These are phyloP conservation scores for Bergia sp. DNA, from an alignment of 92 coral and sea anemone genomes.

Conservation along the genomic window DNA sequence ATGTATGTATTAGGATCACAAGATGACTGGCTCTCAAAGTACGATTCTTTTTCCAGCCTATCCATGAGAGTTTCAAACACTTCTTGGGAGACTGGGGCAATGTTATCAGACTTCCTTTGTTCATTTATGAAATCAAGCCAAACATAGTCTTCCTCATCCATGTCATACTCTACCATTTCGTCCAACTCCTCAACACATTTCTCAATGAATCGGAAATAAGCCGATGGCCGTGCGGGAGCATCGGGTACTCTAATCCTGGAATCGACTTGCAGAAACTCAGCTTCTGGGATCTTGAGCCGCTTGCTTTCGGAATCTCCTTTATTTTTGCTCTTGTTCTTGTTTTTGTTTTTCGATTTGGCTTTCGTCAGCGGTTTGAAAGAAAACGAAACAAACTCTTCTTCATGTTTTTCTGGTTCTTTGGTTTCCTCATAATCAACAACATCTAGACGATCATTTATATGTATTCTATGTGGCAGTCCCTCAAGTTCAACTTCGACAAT, in stretches of 20 bases:
- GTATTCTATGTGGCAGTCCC: conserved; percentile 88
- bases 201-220: conserved; percentile 97
- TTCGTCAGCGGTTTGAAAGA: conserved; percentile 81
- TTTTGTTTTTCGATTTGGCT: conserved; percentile 84
- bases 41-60: conserved; percentile 94
- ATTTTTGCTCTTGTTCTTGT: conserved; percentile 65
- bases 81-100: conserved; percentile 99
- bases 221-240: conserved; percentile 92
- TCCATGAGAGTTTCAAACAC: conserved; percentile 98
- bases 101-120: conserved; percentile 85
- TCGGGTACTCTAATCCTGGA: conserved; percentile 74
- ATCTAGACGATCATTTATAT: conserved; percentile 81
- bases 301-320: conserved; percentile 53
- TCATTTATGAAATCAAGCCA: conserved; percentile 95
- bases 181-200: conserved; percentile 97
- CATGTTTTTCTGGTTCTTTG: conserved; percentile 59
- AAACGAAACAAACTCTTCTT: conserved; percentile 68
- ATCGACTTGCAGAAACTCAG: conserved; percentile 72
- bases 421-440: conserved; percentile 74
- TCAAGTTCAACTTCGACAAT: conserved; percentile 98
- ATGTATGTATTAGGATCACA: conserved; percentile 99
- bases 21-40: conserved; percentile 95
- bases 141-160: conserved; percentile 96
- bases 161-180: conserved; percentile 97
- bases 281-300: conserved; percentile 68